phyloP scores from a whole-genome alignment of 2,797 vertebrate species.

The Falco peregrinus region DNA sequence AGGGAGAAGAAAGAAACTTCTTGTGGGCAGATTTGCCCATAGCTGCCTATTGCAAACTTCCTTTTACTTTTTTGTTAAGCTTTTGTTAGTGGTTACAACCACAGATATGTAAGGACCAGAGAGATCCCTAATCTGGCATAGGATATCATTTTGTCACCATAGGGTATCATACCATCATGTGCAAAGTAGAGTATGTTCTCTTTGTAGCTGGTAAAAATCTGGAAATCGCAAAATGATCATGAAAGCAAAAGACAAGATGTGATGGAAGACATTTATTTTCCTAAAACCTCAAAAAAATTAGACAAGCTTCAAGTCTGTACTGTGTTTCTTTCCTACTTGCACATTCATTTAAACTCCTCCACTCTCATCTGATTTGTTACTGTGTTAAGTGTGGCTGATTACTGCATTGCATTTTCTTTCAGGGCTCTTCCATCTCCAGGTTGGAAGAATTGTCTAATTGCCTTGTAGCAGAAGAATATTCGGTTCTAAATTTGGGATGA shows the following conservation, averaged over 20 bases:
- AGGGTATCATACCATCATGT: neutral
- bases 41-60: neutral
- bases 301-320: neutral
- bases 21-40: neutral
- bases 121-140: neutral
- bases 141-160: neutral
- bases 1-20: neutral
- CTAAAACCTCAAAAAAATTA: neutral
- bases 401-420: constrained; percentile 7
- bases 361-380: constrained; percentile 9
- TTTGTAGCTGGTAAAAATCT: constrained; percentile 6
- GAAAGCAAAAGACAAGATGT: neutral
- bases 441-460: constrained; percentile 39
- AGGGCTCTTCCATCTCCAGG: constrained; percentile 3
- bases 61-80: neutral
- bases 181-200: neutral
- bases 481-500: constrained; percentile 37
- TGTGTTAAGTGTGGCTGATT: constrained; percentile 34
- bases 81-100: neutral
- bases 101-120: neutral
- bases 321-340: constrained; percentile 26
- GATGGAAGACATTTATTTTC: neutral
- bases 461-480: constrained; percentile 43
- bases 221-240: neutral
- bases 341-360: constrained; percentile 4